A percentile compares a stretch with the other conserved stretches of the same genome.
These are phyloP conservation scores for Diorhabda elongata DNA, from an alignment of 1,140 invertebrate species.

Conservation along the genomic window DNA sequence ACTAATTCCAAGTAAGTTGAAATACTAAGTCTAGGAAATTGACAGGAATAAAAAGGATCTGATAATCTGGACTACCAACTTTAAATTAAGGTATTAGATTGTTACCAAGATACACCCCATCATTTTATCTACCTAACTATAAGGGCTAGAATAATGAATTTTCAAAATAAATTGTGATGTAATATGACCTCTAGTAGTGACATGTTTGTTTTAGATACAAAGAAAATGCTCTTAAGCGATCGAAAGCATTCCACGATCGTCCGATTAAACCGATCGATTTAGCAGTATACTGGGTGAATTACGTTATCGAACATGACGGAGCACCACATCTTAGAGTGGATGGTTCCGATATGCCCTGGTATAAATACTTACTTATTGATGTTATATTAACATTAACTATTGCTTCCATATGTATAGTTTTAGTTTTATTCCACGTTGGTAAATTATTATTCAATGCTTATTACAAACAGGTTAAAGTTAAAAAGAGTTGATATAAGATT, in stretches of 20 bases:
- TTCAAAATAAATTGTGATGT: too few relatives aligned
- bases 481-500: too few relatives aligned
- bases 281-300: slow-evolving; percentile 66
- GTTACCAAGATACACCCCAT: too few relatives aligned
- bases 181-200: too few relatives aligned
- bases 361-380: slow-evolving; percentile 47
- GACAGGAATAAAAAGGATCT: too few relatives aligned
- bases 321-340: slow-evolving; percentile 58
- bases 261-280: slow-evolving; percentile 53
- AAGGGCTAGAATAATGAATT: too few relatives aligned
- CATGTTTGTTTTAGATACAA: slow-evolving; percentile 14
- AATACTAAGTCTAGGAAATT: too few relatives aligned
- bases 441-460: too few relatives aligned
- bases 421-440: not conserved
- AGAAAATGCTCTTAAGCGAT: slow-evolving; percentile 48
- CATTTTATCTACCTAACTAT: too few relatives aligned
- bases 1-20: not conserved
- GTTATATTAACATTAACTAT: not conserved
- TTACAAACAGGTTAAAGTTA: too few relatives aligned
- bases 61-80: too few relatives aligned
- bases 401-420: not conserved
- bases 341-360: slow-evolving; percentile 54
- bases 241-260: slow-evolving; percentile 52
- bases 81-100: too few relatives aligned
- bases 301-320: slow-evolving; percentile 62